A percentile compares a stretch with the other conserved stretches of the same genome.
Conservation (phyloP, 2,888 invertebrate species). For the Troides helena region DNA sequence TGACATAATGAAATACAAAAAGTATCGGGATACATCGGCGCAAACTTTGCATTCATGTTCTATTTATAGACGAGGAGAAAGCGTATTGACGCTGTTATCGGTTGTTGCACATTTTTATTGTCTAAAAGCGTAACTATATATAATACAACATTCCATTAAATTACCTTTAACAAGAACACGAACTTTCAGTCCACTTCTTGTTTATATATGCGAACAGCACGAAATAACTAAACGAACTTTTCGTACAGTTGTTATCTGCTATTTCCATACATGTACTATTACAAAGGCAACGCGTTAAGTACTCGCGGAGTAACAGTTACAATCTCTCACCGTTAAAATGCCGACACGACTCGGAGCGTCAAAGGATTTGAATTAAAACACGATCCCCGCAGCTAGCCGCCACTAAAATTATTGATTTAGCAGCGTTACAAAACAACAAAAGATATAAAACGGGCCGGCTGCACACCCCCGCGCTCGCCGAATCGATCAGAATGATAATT, state of each 20-base stretch:
- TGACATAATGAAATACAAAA: conserved; percentile 49
- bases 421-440: conserved; percentile 77
- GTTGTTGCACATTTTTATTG: conserved; percentile 29
- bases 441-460: conserved; percentile 75
- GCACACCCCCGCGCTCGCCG: conserved; percentile 73
- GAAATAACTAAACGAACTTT: conserved; percentile 39
- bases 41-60: conserved; percentile 49
- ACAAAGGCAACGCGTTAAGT: conserved; percentile 26
- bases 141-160: background rate
- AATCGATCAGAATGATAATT: conserved; percentile 79
- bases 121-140: conserved; percentile 27
- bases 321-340: conserved; percentile 36
- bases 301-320: conserved; percentile 34
- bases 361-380: conserved; percentile 44
- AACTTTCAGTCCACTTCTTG: conserved; percentile 11
- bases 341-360: conserved; percentile 38
- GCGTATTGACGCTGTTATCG: conserved; percentile 31
- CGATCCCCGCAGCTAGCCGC: conserved; percentile 49
- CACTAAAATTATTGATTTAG: conserved; percentile 78
- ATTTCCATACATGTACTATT: conserved; percentile 25
- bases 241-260: conserved; percentile 39
- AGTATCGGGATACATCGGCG: conserved; percentile 42
- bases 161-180: conserved; percentile 26
- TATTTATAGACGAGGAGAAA: conserved; percentile 48
- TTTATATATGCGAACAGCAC: conserved; percentile 16